These are phyloP conservation scores for Sebastes baramenuke DNA, from an alignment of 2,797 vertebrate species.

Conservation along the genomic window DNA sequence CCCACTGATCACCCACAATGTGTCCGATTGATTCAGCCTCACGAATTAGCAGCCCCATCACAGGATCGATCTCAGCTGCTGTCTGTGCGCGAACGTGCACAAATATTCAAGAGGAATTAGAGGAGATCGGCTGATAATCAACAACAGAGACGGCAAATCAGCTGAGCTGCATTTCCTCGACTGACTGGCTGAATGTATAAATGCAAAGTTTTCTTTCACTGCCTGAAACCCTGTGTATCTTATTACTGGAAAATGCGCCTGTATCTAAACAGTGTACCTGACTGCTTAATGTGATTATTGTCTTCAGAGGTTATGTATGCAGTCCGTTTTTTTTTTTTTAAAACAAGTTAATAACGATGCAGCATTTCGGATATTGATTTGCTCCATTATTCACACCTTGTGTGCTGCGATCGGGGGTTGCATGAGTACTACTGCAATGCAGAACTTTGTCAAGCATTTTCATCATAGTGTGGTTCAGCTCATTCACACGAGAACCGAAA, in stretches of 20 bases:
- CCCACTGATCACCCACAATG: constrained; percentile 72
- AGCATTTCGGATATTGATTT: constrained; percentile 32
- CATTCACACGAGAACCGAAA: constrained; percentile 4
- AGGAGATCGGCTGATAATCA: constrained; percentile 1
- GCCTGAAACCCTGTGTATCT: constrained; percentile 52
- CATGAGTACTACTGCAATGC: constrained; percentile 44
- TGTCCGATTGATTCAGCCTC: constrained; percentile 71
- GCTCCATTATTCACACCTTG: constrained; percentile 18
- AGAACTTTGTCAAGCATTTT: constrained; percentile 25
- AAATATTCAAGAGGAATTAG: constrained; percentile 39
- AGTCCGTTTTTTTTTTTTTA: constrained; percentile 14
- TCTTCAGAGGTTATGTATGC: constrained; percentile 60
- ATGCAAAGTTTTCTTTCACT: constrained; percentile 41
- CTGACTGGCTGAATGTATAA: constrained; percentile 60
- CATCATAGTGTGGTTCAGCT: not conserved
- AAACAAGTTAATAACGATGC: constrained; percentile 16
- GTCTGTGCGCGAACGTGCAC: constrained; percentile 26
- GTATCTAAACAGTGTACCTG: constrained; percentile 51
- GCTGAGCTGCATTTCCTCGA: constrained; percentile 43
- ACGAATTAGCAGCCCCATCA: constrained; percentile 61
- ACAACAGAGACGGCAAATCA: constrained; percentile 13
- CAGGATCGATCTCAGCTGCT: constrained; percentile 51
- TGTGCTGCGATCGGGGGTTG: constrained; percentile 40
- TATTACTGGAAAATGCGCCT: constrained; percentile 58
- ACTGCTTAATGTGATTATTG: constrained; percentile 67